A percentile compares a stretch with the other conserved stretches of the same genome.
Conservation (phyloP, 2,888 invertebrate genomes). For the Ernsta delagoae region DNA sequence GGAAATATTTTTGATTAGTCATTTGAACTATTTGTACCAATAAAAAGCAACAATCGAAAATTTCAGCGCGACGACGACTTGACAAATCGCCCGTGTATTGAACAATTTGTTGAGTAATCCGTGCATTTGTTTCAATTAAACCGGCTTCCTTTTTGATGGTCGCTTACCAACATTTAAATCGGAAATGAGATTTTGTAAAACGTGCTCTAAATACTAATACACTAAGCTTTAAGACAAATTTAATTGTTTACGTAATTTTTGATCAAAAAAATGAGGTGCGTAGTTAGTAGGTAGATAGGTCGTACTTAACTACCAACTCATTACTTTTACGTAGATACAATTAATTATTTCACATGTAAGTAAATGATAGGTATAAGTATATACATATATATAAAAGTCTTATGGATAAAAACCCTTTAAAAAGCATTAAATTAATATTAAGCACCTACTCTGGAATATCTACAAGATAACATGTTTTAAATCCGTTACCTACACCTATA, state of each 20-base stretch:
- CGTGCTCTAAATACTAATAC: slow-evolving; percentile 66
- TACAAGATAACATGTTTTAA: no score
- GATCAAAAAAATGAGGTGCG: no score
- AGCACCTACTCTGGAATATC: no score
- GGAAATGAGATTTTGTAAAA: slow-evolving; percentile 53
- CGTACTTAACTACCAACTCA: no score
- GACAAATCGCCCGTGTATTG: slow-evolving; percentile 82
- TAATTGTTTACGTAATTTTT: not conserved
- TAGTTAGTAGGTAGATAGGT: no score
- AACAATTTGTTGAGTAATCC: slow-evolving; percentile 83
- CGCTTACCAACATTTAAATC: slow-evolving; percentile 55
- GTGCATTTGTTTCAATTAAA: slow-evolving; percentile 83
- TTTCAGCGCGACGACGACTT: slow-evolving; percentile 71
- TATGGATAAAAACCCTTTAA: no score
- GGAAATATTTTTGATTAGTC: slow-evolving; percentile 1
- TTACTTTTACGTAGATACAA: no score
- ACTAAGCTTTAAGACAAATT: slow-evolving; percentile 44
- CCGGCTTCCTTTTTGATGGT: slow-evolving; percentile 70
- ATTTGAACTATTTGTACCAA: slow-evolving; percentile 54
- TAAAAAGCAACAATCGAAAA: slow-evolving; percentile 64
- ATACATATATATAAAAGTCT: no score
- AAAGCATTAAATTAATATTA: no score
- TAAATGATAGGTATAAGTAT: no score
- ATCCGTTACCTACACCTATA: no score
- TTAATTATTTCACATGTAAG: no score